phyloP scores from a whole-genome alignment of 2,888 invertebrate species.

The Brenthis hecate region DNA sequence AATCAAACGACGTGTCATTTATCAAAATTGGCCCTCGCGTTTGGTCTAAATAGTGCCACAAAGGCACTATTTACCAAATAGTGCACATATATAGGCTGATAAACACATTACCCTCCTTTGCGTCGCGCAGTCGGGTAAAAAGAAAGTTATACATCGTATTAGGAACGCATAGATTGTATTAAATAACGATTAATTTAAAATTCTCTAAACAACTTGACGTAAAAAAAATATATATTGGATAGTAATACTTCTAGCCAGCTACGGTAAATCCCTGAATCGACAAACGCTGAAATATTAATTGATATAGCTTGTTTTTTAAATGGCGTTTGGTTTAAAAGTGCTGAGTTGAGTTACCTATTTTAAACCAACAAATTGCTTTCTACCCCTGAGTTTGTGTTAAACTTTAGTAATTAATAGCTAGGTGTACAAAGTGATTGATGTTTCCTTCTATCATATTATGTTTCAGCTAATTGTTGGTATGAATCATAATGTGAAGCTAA shows the following conservation, averaged over 20 bases:
- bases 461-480: background rate
- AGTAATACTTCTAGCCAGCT: background rate
- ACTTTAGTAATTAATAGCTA: constrained; percentile 62
- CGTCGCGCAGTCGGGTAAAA: no score
- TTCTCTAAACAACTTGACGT: no score
- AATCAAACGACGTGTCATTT: no score
- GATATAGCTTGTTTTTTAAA: constrained; percentile 6
- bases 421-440: constrained; percentile 44
- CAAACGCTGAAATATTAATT: constrained; percentile 18
- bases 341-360: constrained; percentile 15
- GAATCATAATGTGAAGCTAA: no score
- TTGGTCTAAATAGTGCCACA: no score
- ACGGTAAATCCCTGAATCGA: background rate
- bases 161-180: no score
- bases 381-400: constrained; percentile 48
- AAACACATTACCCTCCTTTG: no score
- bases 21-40: no score
- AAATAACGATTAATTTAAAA: no score
- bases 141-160: no score
- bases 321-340: background rate
- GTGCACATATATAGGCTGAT: no score
- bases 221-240: background rate
- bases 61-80: no score
- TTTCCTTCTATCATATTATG: constrained; percentile 35
- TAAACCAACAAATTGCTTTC: constrained; percentile 52